Evolutionary conservation across 2,113 vertebrate species (phyloP), one percentile per base, ranked within the genome.

Genomic region (Oxygymnocypris stewartii): DNA sequence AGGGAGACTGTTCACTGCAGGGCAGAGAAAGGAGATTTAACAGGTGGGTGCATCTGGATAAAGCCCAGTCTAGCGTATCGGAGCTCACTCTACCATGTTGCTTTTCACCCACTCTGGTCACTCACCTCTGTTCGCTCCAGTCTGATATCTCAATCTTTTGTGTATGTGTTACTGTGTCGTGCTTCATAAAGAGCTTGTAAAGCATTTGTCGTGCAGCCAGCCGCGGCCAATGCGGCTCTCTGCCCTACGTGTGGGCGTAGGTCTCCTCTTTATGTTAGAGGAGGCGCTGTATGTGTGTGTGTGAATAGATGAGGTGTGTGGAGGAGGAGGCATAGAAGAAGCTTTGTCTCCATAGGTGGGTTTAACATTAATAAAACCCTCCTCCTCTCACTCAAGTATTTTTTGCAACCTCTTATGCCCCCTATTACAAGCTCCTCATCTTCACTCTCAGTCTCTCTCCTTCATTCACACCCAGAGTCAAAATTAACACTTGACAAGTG

Each of bases 301-400:
- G 79, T 87, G 63, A 47, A 31, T 8, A 67, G 77, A 31, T 77
- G 69, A 73, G 18, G 37, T 51, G 47, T 78, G 49, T 54, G 54
- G 84, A 74, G 69, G 85, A 44, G 61, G 47, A 74, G 49, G 82
- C 16, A 47, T 44, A 83, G 42, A 82, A 57, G 44, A 69, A 85
- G 88, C 90, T 89, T 90, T 88, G 87, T 90, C 85, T 88, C 51
- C 25, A 85, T 77, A 85, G 69, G 65, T 79, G 87, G 85, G 80
- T 86, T 40, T 82, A 35, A 47, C 31, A 83, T 67, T 85, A 73
- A 82, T 23, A 76, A 69, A 77, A 49, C 79, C 82, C 73, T 13
- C 73, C 85, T 88, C 67, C 67, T 84, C 51, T 76, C 37, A 63
- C 37, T 57, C 57, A 47, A 1, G 35, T 59, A 25, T 73, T 79